A percentile compares a stretch with the other conserved stretches of the same genome.
phyloP scores from a whole-genome alignment of 2,797 vertebrate genomes.

The Orientallactaga sibirica region DNA sequence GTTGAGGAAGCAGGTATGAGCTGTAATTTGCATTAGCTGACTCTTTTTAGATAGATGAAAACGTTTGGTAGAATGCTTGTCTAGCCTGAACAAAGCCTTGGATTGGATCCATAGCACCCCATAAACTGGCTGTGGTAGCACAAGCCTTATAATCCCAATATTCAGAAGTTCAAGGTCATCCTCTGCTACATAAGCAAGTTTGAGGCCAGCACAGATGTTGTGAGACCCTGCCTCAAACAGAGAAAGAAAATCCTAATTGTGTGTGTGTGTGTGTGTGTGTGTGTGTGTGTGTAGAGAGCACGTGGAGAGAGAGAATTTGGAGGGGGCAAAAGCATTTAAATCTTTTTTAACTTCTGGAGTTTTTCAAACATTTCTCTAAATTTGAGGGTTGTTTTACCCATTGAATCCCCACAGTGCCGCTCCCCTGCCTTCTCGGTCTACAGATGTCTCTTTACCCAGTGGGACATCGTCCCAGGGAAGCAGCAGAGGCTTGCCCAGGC shows the following conservation, averaged over 20 bases:
- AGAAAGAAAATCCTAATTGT: neutral
- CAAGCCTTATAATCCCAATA: too few species aligned
- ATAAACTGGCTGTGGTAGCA: neutral
- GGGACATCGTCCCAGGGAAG: neutral
- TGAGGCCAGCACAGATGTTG: neutral
- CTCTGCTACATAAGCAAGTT: neutral
- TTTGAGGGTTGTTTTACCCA: neutral
- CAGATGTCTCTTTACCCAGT: neutral
- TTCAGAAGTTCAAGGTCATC: neutral
- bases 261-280: neutral
- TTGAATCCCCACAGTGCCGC: neutral
- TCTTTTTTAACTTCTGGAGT: slow-evolving; percentile 38
- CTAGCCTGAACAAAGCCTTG: neutral
- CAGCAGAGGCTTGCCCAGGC: neutral
- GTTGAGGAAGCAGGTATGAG: neutral
- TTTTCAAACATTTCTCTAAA: slow-evolving; percentile 37
- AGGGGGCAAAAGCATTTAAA: neutral
- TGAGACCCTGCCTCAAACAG: neutral
- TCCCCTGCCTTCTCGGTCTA: neutral
- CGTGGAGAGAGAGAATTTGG: neutral
- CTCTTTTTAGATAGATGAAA: slow-evolving; percentile 22
- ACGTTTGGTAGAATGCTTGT: neutral
- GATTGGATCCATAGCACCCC: neutral
- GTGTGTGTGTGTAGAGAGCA: neutral
- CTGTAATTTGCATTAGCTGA: neutral